A percentile compares a stretch with the other conserved stretches of the same genome.
Evolutionary conservation across 2,797 vertebrate genomes (phyloP).

Genomic region (Hyperoplus lanceolatus): DNA sequence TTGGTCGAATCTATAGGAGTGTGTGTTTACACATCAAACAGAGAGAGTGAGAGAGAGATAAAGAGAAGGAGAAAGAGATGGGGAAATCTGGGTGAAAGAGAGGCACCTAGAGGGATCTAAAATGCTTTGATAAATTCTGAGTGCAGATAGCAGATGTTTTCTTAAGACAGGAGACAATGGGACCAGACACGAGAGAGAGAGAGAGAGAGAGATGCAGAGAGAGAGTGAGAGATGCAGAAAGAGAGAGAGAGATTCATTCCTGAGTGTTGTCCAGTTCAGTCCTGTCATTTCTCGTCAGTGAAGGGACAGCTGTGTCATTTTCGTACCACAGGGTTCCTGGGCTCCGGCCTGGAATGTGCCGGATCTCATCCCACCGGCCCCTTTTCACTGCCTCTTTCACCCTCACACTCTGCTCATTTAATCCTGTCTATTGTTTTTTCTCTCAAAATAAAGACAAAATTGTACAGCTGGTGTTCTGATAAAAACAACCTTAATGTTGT

Average conservation of each 20-base stretch:
- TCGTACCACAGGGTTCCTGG: constrained; percentile 65
- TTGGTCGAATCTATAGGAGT: constrained; percentile 40
- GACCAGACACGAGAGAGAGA: constrained; percentile 43
- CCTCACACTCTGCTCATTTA: not conserved
- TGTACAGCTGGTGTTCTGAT: not conserved
- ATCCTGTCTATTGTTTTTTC: not conserved
- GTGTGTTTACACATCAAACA: constrained; percentile 73
- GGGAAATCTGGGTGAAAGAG: constrained; percentile 29
- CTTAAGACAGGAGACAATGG: constrained; percentile 58
- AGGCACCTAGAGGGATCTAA: constrained; percentile 40
- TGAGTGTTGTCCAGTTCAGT: constrained; percentile 59
- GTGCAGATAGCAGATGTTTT: constrained; percentile 60
- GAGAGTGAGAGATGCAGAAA: constrained; percentile 13
- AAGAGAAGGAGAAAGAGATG: constrained; percentile 35
- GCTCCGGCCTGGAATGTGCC: constrained; percentile 60
- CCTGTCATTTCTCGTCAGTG: constrained; percentile 64
- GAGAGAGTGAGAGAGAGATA: constrained; percentile 12
- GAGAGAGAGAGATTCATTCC: constrained; percentile 57
- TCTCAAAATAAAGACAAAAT: not conserved
- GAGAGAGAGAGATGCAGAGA: not conserved
- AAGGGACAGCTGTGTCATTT: constrained; percentile 78
- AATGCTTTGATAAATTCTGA: constrained; percentile 57
- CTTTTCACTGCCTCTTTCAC: constrained; percentile 2
- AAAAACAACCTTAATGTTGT: not conserved
- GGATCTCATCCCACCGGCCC: constrained; percentile 35